These are phyloP conservation scores for Myoxocephalus aenaeus DNA, from an alignment of 2,797 vertebrate genomes.

Conservation along the genomic window DNA sequence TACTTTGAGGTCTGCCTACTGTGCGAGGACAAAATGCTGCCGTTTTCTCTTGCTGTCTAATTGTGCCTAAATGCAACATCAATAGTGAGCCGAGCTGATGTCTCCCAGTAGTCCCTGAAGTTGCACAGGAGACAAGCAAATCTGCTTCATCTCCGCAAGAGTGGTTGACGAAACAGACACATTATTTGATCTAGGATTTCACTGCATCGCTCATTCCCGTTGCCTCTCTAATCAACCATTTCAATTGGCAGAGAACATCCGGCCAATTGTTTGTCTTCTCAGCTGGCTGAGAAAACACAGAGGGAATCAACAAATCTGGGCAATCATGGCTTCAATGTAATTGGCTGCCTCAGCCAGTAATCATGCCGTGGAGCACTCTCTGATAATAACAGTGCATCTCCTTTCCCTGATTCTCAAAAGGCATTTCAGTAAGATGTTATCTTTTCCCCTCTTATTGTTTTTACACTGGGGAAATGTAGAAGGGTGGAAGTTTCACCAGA, in stretches of 20 bases:
- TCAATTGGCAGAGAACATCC: slow-evolving; percentile 47
- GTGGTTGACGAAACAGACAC: slow-evolving; percentile 10
- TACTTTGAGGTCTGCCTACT: neutral
- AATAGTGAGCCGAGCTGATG: slow-evolving; percentile 16
- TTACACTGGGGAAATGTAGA: slow-evolving; percentile 22
- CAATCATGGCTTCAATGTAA: slow-evolving; percentile 67
- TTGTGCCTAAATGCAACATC: slow-evolving; percentile 30
- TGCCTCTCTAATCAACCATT: slow-evolving; percentile 49
- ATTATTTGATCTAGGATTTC: slow-evolving; percentile 27
- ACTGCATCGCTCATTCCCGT: slow-evolving; percentile 4
- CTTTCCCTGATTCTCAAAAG: slow-evolving; percentile 62
- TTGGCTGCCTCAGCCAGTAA: slow-evolving; percentile 66
- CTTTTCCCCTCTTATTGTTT: neutral
- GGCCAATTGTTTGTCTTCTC: slow-evolving; percentile 61
- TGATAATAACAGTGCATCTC: slow-evolving; percentile 52
- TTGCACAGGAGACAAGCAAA: neutral
- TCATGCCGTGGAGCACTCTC: slow-evolving; percentile 51
- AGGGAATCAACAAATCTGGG: slow-evolving; percentile 57
- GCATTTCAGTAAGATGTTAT: slow-evolving; percentile 54
- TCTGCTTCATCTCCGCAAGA: neutral
- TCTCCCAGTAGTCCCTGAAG: slow-evolving; percentile 10
- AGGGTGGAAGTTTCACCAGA: slow-evolving; percentile 2
- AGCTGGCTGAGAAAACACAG: slow-evolving; percentile 52
- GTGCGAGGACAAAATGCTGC: slow-evolving; percentile 1
- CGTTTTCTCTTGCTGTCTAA: slow-evolving; percentile 4